Base-by-base conservation (phyloP, 2,797 vertebrate species). In the Eidolon dupreanum region DNA sequence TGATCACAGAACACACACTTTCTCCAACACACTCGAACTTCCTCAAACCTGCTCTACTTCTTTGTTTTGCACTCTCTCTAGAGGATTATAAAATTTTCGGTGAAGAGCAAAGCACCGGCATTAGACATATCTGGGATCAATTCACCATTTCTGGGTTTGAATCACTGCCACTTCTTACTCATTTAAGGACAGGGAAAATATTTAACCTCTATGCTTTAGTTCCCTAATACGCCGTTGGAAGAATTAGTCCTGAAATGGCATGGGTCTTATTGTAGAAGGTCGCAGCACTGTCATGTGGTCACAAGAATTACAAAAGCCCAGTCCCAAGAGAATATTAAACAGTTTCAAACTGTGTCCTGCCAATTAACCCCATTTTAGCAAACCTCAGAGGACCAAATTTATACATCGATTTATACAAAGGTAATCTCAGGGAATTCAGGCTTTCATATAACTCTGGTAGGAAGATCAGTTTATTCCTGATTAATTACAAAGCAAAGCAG, bases 401-500 rank as follows among this genome's bases (percentile, higher is more conserved):
- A 57, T 38, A 61, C 9, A 36, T 11, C 61, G 26, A 43, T 49
- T 68, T 68, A 68, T 53, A 59, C 36, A 75, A 57, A 94, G 12
- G 12, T 66, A 46, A 87, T 88, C 46, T 55, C 61, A 57, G 46
- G 41, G n/a, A 83, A 88, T 84, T 86, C 31, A 63, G 28, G 10
- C 46, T 61, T 93, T 28, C 20, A 16, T 26, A 20, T 38, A 63
- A 87, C 12, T 85, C 22, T 90, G 65, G 4, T 19, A 20, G 33
- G 22, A 55, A 71, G 28, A 63, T 78, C 5, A 33, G 22, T 66
- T 95, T 79, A 59, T 85, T 92, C 38, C 55, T 75, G 83, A 71
- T 90, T 68, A 68, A 81, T 85, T 87, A 49, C 55, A 77, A 55
- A 89, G 43, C n/a, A 89, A 85, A 90, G 51, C 1, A 85, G 71